A percentile compares a stretch with the other conserved stretches of the same genome.
Evolutionary conservation across 2,888 invertebrate species (phyloP).

Genomic region (Apodemia hepburni): DNA sequence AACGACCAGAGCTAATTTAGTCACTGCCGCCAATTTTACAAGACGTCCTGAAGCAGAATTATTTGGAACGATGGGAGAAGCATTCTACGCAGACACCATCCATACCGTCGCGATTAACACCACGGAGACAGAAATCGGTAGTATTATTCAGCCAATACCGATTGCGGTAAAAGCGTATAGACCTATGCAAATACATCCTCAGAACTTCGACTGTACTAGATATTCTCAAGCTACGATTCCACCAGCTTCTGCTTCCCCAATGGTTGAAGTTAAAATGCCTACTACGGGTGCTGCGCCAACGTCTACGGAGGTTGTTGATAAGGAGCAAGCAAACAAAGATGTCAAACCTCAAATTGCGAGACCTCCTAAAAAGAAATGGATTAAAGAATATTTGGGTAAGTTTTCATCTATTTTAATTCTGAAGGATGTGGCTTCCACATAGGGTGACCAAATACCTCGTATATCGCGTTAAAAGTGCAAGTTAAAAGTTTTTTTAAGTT

Average conservation of each 20-base stretch:
- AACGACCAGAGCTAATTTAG: constrained; percentile 66
- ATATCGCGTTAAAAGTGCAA: no score
- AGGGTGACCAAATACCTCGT: no score
- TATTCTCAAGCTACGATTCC: constrained; percentile 42
- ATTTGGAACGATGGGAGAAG: constrained; percentile 60
- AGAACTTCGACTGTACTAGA: constrained; percentile 48
- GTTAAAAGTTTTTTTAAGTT: no score
- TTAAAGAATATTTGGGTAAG: constrained; percentile 83
- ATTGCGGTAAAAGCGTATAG: constrained; percentile 61
- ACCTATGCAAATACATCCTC: constrained; percentile 48
- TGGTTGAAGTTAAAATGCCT: constrained; percentile 43
- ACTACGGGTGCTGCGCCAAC: constrained; percentile 11
- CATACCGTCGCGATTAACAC: constrained; percentile 67
- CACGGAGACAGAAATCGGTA: constrained; percentile 67
- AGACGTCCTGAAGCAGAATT: constrained; percentile 49
- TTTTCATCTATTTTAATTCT: constrained; percentile 26
- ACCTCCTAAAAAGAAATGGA: constrained; percentile 88
- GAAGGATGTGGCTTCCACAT: no score
- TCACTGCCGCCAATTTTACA: constrained; percentile 57
- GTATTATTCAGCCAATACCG: constrained; percentile 63
- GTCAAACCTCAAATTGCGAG: constrained; percentile 42
- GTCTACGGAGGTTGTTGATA: no score
- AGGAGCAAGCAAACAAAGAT: constrained; percentile 42
- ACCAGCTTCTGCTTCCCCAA: constrained; percentile 41
- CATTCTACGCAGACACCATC: constrained; percentile 54